Conservation (phyloP, 92 coral and sea anemone species). For the Porites lobata region DNA sequence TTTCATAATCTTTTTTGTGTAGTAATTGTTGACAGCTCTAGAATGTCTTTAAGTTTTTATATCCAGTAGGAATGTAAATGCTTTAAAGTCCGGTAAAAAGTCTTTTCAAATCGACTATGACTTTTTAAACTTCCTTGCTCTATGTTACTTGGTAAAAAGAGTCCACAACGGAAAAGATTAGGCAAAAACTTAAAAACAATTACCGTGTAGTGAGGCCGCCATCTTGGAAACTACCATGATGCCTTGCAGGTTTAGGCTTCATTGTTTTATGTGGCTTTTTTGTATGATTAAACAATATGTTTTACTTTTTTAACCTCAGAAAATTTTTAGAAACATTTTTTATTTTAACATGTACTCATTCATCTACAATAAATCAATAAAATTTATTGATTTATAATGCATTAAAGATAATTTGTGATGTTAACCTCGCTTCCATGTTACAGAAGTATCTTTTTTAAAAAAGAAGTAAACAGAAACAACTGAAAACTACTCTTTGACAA, state of each 20-base stretch:
- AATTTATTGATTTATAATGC: too few relatives aligned
- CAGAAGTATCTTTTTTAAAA: too few relatives aligned
- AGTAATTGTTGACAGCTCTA: background rate
- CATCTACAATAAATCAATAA: background rate
- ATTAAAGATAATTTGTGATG: too few relatives aligned
- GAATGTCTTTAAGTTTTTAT: conserved; percentile 1
- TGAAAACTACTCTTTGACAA: background rate
- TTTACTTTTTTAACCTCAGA: background rate
- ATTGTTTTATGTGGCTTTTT: conserved; percentile 5
- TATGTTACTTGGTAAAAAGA: conserved; percentile 6
- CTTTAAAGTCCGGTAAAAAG: background rate
- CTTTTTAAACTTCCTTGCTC: background rate
- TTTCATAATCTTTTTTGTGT: background rate
- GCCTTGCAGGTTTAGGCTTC: background rate
- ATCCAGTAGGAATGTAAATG: background rate
- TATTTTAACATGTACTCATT: background rate
- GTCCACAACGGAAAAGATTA: background rate
- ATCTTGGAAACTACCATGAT: background rate
- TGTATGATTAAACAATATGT: background rate
- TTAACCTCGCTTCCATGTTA: too few relatives aligned
- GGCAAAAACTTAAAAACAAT: background rate
- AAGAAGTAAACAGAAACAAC: too few relatives aligned
- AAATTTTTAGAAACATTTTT: conserved; percentile 4
- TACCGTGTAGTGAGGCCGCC: background rate
- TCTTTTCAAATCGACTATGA: background rate